Base-by-base conservation (phyloP, 2,797 vertebrate genomes). In the Chaetodon trifasciatus region DNA sequence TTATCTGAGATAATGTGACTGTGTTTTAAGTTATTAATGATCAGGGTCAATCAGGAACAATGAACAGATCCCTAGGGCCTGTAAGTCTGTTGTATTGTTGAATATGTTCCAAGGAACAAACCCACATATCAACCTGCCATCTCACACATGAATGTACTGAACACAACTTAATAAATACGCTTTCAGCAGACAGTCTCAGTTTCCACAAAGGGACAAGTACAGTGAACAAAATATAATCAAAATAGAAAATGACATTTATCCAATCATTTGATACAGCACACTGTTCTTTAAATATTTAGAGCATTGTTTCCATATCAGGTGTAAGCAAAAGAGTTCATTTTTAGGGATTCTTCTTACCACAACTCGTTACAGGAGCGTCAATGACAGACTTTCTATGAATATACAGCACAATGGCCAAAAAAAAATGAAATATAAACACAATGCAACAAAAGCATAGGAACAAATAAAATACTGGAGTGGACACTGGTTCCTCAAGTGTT, bases 341-440 rank as follows among this genome's bases (percentile, higher is more conserved):
- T n/a, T 24, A 28, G 17, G 15, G 64, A 61, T 65, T 58, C 1
- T 52, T 64, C 3, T 63, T 57, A 23, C 35, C 16, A 65, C 49
- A 70, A 55, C 15, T 49, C 28, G 23, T 42, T 77, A 67, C 64
- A 40, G 78, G 76, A 91, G 82, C 83, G 71, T 73, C 76, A 16
- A 42, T 23, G 19, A 69, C 10, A 61, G 35, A 24, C 0, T 63
- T 55, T 76, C 17, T 32, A 55, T 55, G 11, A 82, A 61, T 44
- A 67, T 40, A 70, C 7, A 88, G 56, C 15, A 67, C 42, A 63
- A 63, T 50, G 37, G 7, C 24, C 80, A 80, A 58, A 71, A 47
- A 2, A 37, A 37, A 84, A 67, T 66, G 70, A 68, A 81, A 78
- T 78, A 88, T 35, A 82, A 82, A 81, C 61, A 77, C 10, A 67